A percentile compares a stretch with the other conserved stretches of the same genome.
phyloP scores from a whole-genome alignment of 2,113 vertebrate species.

The Monopterus albus region DNA sequence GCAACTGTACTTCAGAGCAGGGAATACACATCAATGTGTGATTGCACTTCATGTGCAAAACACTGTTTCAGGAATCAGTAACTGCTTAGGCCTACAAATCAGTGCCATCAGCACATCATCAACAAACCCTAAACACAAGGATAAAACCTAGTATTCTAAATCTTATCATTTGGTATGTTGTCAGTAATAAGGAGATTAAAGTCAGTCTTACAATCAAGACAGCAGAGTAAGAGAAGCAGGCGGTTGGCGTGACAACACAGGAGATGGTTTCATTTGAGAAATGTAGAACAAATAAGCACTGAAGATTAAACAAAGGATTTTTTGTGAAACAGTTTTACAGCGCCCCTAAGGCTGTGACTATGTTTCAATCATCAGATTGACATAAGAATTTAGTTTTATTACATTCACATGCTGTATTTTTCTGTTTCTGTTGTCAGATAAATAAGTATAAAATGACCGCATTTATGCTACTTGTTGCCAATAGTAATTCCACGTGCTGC shows the following conservation, averaged over 20 bases:
- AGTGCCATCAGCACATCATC: background rate
- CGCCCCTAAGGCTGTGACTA: background rate
- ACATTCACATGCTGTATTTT: background rate
- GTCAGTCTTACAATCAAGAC: no score
- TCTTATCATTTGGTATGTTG: background rate
- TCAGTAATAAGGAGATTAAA: background rate
- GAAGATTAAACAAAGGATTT: background rate
- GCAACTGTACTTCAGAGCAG: no score
- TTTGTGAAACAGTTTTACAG: background rate
- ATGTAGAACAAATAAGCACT: background rate
- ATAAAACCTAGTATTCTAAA: background rate
- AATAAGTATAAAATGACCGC: background rate
- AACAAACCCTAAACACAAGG: background rate
- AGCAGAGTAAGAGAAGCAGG: background rate
- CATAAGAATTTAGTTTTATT: background rate
- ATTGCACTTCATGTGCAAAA: background rate
- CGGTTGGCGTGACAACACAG: background rate
- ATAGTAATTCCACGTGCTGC: background rate
- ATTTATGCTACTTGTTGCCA: background rate
- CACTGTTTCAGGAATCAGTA: background rate
- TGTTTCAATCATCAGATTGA: background rate
- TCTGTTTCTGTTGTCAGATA: background rate
- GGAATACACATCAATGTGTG: background rate
- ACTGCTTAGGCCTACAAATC: background rate
- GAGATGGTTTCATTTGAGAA: background rate